Conservation (phyloP, 2,797 vertebrate genomes). For the Coranthus polyacanthus region DNA sequence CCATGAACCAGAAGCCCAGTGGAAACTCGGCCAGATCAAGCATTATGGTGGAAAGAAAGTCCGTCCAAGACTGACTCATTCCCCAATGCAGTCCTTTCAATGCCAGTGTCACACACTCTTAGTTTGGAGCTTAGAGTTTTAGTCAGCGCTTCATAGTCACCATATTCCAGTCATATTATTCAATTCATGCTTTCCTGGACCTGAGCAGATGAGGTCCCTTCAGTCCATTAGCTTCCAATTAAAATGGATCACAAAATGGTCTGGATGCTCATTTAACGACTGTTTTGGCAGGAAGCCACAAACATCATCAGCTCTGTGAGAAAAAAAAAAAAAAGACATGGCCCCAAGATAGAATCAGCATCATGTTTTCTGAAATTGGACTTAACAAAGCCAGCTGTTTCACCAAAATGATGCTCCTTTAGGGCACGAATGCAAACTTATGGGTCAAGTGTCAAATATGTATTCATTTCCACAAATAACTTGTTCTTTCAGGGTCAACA, state of each 20-base stretch:
- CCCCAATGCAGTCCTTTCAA: conserved; percentile 21
- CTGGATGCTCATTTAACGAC: conserved; percentile 56
- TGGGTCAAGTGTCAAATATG: conserved; percentile 25
- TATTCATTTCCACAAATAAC: conserved; percentile 12
- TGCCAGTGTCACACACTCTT: conserved; percentile 38
- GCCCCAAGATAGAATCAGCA: conserved; percentile 27
- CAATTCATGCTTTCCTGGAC: conserved; percentile 60
- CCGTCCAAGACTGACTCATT: conserved; percentile 47
- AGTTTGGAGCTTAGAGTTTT: conserved; percentile 28
- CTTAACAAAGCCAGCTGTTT: conserved; percentile 36
- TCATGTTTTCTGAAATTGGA: conserved; percentile 45
- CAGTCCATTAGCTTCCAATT: conserved; percentile 77
- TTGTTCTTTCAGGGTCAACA: background rate
- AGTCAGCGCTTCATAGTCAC: conserved; percentile 34
- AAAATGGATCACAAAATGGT: conserved; percentile 65
- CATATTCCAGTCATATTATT: conserved; percentile 57
- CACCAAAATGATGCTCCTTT: background rate
- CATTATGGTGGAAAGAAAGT: conserved; percentile 28
- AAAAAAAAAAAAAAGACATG: conserved; percentile 20
- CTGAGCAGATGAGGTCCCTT: conserved; percentile 70
- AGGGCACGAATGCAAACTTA: conserved; percentile 10
- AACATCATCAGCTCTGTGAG: conserved; percentile 33
- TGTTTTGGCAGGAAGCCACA: conserved; percentile 59
- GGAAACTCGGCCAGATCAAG: conserved; percentile 35
- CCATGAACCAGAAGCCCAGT: conserved; percentile 35